phyloP scores from a whole-genome alignment of 2,113 vertebrate genomes.

The human region DNA sequence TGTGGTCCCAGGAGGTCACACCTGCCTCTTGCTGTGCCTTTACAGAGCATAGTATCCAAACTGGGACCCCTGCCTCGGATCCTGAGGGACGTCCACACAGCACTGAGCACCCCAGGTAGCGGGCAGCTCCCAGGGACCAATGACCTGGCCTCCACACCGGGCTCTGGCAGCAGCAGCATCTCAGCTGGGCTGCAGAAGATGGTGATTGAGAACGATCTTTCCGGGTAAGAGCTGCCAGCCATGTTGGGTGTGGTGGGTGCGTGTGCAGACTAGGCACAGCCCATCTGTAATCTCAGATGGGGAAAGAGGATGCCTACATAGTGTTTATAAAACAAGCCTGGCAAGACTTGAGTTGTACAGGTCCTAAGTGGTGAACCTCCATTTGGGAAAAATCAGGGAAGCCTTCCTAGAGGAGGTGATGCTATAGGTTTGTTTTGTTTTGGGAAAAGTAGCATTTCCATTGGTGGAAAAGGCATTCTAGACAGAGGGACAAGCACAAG shows the following conservation, averaged over 20 bases:
- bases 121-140: conserved; percentile 86
- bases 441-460: background rate
- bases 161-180: conserved; percentile 90
- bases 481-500: background rate
- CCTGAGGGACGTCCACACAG: conserved; percentile 93
- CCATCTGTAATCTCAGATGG: background rate
- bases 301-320: background rate
- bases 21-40: background rate
- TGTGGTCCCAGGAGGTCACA: background rate
- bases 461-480: background rate
- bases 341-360: background rate
- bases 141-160: conserved; percentile 88
- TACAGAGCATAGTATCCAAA: conserved; percentile 90
- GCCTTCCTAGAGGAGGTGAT: background rate
- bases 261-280: background rate
- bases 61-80: conserved; percentile 96
- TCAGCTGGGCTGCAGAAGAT: conserved; percentile 96
- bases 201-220: conserved; percentile 96
- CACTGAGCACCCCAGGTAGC: conserved; percentile 91
- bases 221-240: conserved; percentile 89
- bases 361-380: background rate
- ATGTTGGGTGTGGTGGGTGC: background rate
- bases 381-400: background rate
- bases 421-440: background rate
- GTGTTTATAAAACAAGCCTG: background rate